Evolutionary conservation across 2,113 vertebrate genomes (phyloP).

Genomic region (Salvelinus alpinus): DNA sequence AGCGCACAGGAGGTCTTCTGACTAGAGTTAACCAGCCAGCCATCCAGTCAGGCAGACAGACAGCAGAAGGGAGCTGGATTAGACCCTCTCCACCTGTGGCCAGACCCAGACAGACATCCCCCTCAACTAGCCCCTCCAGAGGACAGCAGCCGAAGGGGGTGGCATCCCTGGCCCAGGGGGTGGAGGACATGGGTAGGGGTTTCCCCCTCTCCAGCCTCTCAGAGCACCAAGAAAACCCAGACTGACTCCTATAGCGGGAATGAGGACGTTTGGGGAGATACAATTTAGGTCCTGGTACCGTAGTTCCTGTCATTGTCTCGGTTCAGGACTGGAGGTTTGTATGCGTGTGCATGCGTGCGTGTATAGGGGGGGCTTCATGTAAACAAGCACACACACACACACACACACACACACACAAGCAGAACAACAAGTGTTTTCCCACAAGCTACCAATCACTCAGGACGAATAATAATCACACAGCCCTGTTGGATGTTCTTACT

Average conservation of each 20-base stretch:
- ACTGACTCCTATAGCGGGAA: slow-evolving; percentile 47
- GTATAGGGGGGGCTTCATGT: slow-evolving; percentile 21
- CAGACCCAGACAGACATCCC: slow-evolving; percentile 57
- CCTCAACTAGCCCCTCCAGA: slow-evolving; percentile 1
- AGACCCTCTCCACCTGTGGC: slow-evolving; percentile 40
- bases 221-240: slow-evolving; percentile 9
- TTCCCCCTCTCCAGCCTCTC: neutral
- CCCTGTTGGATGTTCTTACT: neutral
- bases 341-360: neutral
- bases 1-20: neutral
- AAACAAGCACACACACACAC: slow-evolving; percentile 16
- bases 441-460: neutral
- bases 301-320: slow-evolving; percentile 69
- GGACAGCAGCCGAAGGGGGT: slow-evolving; percentile 16
- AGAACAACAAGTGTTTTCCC: neutral
- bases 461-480: neutral
- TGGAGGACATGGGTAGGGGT: no score
- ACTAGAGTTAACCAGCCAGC: slow-evolving; percentile 4
- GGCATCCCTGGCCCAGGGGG: neutral
- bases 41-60: slow-evolving; percentile 25
- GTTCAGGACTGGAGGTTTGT: slow-evolving; percentile 10
- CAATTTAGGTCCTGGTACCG: slow-evolving; percentile 60
- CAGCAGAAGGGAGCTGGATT: slow-evolving; percentile 67
- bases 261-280: slow-evolving; percentile 57
- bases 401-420: neutral